Percentiles rank a stretch among this genome's conserved stretches.
Conservation (phyloP, 2,797 vertebrate genomes). For the Xenentodon cancila region DNA sequence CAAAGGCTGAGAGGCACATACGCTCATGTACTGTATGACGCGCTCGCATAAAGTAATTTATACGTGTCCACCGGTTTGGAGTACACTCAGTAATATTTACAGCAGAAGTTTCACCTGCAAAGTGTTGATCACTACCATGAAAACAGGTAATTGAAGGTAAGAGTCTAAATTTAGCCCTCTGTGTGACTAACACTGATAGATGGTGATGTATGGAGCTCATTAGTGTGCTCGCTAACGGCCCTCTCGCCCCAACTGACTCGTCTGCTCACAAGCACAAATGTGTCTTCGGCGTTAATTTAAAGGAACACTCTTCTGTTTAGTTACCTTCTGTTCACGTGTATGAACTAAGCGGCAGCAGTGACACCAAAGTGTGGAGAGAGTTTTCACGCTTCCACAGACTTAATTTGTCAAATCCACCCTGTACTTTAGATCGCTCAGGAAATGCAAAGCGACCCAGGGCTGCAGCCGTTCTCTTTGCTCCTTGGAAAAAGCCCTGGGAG, state of each 20-base stretch:
- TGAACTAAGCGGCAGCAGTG: not conserved
- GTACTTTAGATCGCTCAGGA: no score
- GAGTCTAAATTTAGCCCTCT: slow-evolving; percentile 69
- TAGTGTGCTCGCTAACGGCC: slow-evolving; percentile 48
- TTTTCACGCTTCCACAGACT: not conserved
- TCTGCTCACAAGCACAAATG: not conserved
- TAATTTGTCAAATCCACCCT: no score
- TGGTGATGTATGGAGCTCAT: slow-evolving; percentile 71
- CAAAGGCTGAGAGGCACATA: slow-evolving; percentile 23
- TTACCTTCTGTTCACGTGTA: not conserved
- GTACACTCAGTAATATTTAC: slow-evolving; percentile 14
- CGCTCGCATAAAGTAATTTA: slow-evolving; percentile 15
- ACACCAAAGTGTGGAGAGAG: not conserved
- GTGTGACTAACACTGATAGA: slow-evolving; percentile 68
- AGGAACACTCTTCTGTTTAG: slow-evolving; percentile 10
- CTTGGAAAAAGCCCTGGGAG: no score
- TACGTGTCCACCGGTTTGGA: slow-evolving; percentile 1
- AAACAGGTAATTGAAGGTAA: slow-evolving; percentile 70
- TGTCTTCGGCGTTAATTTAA: slow-evolving; percentile 31
- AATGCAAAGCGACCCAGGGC: no score
- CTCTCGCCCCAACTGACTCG: not conserved
- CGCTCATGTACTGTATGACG: slow-evolving; percentile 36
- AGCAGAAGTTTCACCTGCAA: slow-evolving; percentile 25
- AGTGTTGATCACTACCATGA: slow-evolving; percentile 68
- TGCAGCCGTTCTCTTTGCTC: no score